Base-by-base conservation (phyloP, 1,140 invertebrate genomes). In the Polyergus mexicanus region DNA sequence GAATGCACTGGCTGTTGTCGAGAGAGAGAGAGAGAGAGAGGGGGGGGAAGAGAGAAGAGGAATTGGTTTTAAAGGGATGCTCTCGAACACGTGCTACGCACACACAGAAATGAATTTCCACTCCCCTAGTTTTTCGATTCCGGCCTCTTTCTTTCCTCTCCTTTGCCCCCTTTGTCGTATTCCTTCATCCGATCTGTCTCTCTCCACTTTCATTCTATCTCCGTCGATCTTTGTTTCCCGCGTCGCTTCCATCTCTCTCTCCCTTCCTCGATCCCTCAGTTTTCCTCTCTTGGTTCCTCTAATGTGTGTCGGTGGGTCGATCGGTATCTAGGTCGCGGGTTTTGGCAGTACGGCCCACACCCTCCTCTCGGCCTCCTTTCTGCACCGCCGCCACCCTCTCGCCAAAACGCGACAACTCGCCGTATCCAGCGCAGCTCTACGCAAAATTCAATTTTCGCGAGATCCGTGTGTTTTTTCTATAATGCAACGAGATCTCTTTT, bases 241-340 rank as follows among this genome's bases (percentile, higher is more conserved):
- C 41, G 54, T n/a, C n/a, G 16, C 47, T 22, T 72, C 13, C 44
- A n/a, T 25, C 32, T 47, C 68, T 22, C n/a, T 63, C 41, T 16
- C 35, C 41, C 63, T 38, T 19, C 0, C 63, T 77, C 78, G 66
- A 51, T 74, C 83, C 1, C 22, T 32, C 35, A 1, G 41, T 13
- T 63, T 35, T 65, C 66, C 74, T 83, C 60, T 78, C 74, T 47
- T 62, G 54, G 32, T 13, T 78, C 44, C 75, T 66, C 68, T 86
- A 84, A 88, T 92, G 91, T 92, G 91, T 92, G 93, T 92, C 89
- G 93, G 93, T 94, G 94, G 93, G 94, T 94, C 94, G 94, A 94
- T 94, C 93, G 92, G 94, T 94, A 94, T 94, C 94, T 94, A 92
- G 94, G 94, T 94, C 94, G 94, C 94, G 93, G 93, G 94, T 94